Base-by-base conservation (phyloP, 2,797 vertebrate species). In the Gymnothorax reevesii region DNA sequence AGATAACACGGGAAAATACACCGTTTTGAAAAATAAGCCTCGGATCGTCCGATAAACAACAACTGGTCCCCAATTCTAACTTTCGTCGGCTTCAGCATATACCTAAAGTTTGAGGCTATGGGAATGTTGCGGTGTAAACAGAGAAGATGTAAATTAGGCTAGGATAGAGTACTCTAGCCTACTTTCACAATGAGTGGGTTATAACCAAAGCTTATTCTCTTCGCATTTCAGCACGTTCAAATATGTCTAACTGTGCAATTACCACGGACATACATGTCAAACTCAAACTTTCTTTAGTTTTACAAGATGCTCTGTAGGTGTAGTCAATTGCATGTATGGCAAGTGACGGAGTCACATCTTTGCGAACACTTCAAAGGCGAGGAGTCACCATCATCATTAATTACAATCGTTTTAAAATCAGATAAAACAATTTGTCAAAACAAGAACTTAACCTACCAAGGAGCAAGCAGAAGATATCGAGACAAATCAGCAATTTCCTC, bases 391-490 rank as follows among this genome's bases (percentile, higher is more conserved):
- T 33, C 64, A 55, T 27, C 27, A 80, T 83, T 59, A 33, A 83
- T 25, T 60, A 12, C 25, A 59, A 25, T 27, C 4, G 22, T 33
- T 13, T 80, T 42, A 42, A 42, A 54, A 55, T 54, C 10, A 83
- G 49, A 83, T 57, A 33, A 59, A 83, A 15, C n/a, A 10, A 59
- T 4, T 54, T 59, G 42, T 15, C 33, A 49, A 75, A 27, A 55
- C 52, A 22, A 75, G 33, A 87, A 96, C 98, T 97, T 92, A 87
- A 96, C 98, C 97, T 92, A 99, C 98, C 98, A 90, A 99, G 95
- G 86, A 99, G 93, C 84, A 99, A 97, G 88, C 98, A 99, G 96
- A 99, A 96, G 94, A 98, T 92, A 92, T 99, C 98, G 86, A 99
- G 96, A 88, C 93, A 96, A 90, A 99, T 92, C n/a, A 99, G 95